Percentiles rank a stretch among this genome's conserved stretches.
Evolutionary conservation across 2,113 vertebrate genomes (phyloP).

Genomic region (Leucoraja erinaceus): DNA sequence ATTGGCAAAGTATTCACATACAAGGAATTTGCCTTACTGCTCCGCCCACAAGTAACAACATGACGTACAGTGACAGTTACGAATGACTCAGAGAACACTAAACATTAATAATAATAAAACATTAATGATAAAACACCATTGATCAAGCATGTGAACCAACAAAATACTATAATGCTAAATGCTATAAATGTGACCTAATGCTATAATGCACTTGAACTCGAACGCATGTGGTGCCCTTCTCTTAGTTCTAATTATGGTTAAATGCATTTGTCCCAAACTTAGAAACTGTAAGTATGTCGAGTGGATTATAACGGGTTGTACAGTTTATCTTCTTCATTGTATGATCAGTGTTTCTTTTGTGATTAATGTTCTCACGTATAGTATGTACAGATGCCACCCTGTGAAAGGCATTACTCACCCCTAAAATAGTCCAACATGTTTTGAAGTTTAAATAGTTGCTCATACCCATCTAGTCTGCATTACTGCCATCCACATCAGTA

Average conservation of each 20-base stretch:
- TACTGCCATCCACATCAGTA: background rate
- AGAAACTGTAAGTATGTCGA: background rate
- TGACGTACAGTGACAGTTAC: no score
- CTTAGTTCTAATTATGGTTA: background rate
- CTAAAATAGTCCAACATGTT: constrained; percentile 5
- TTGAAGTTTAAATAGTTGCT: background rate
- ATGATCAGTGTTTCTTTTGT: background rate
- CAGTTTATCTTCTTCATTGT: background rate
- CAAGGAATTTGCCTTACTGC: no score
- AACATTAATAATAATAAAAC: no score
- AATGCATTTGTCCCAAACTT: background rate
- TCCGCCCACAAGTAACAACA: no score
- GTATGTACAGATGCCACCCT: background rate
- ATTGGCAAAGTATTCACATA: no score
- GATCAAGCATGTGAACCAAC: no score
- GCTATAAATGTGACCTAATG: no score
- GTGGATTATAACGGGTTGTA: background rate
- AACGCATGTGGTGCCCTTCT: background rate
- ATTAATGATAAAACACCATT: no score
- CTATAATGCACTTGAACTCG: background rate
- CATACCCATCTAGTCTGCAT: background rate
- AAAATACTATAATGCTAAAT: no score
- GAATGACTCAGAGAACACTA: no score
- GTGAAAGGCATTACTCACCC: background rate
- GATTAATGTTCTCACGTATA: background rate